Percentiles rank a stretch among this genome's conserved stretches.
phyloP scores from a whole-genome alignment of 1,140 invertebrate genomes.

The Prorops nasuta region DNA sequence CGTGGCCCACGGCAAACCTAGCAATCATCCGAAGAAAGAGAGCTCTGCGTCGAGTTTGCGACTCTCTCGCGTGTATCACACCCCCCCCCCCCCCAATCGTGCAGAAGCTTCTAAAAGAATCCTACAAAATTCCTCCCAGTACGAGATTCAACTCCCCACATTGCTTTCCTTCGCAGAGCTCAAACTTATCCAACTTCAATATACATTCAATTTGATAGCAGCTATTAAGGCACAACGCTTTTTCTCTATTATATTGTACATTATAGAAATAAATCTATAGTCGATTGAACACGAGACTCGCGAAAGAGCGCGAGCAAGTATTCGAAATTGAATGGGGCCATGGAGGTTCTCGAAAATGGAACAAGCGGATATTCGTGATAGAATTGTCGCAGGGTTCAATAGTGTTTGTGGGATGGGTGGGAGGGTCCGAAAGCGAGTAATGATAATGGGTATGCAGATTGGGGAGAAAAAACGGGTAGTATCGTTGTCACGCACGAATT shows the following conservation, averaged over 20 bases:
- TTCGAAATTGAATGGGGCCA: neutral
- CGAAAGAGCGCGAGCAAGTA: neutral
- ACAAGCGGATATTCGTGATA: neutral
- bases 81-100: neutral
- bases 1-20: constrained; percentile 4
- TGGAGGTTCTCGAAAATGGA: too few species aligned
- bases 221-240: too few species aligned
- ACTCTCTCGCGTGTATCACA: neutral
- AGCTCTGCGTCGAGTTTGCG: constrained; percentile 4
- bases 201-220: too few species aligned
- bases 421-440: neutral
- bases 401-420: neutral
- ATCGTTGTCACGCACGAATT: constrained; percentile 12
- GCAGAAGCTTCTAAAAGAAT: too few species aligned
- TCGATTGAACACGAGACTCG: constrained; percentile 2
- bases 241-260: too few species aligned
- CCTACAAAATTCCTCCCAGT: too few species aligned
- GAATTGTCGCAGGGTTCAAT: neutral
- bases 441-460: neutral
- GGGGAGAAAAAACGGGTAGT: neutral
- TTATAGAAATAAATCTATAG: too few species aligned
- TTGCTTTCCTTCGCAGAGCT: too few species aligned
- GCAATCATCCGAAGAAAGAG: constrained; percentile 14
- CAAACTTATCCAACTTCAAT: too few species aligned
- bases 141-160: too few species aligned